Conservation (phyloP, 2,797 vertebrate species). For the Squalus acanthias region DNA sequence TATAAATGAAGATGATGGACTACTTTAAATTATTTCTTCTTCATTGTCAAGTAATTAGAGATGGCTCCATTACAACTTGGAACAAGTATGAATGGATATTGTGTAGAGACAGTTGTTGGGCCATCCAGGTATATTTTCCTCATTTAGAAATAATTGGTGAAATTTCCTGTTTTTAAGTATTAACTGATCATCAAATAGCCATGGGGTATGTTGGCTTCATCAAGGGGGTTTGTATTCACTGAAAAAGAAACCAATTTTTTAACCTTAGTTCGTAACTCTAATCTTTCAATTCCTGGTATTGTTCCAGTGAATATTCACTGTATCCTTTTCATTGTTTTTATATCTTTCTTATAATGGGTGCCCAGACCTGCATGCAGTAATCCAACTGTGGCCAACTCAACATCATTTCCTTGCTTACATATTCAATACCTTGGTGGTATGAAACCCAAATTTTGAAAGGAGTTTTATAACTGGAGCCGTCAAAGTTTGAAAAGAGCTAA, state of each 20-base stretch:
- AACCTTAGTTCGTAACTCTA: neutral
- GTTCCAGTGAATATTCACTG: neutral
- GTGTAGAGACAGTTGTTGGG: neutral
- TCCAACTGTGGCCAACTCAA: neutral
- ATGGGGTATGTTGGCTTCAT: too few species aligned
- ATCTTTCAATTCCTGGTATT: neutral
- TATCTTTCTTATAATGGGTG: neutral
- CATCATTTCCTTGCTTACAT: neutral
- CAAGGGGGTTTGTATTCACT: neutral
- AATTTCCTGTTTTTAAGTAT: too few species aligned
- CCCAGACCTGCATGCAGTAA: neutral
- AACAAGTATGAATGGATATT: neutral
- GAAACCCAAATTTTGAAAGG: neutral
- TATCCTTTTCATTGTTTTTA: neutral
- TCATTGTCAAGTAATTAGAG: neutral
- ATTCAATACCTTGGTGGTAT: neutral
- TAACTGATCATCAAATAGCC: too few species aligned
- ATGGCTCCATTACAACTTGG: neutral
- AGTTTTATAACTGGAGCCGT: neutral
- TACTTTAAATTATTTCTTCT: neutral
- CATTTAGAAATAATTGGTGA: too few species aligned
- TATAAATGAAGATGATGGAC: neutral
- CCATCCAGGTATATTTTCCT: too few species aligned
- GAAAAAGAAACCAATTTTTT: neutral
- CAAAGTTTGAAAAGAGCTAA: too few species aligned